phyloP scores from a whole-genome alignment of 2,113 vertebrate species.

The Phylloscopus trochilus region DNA sequence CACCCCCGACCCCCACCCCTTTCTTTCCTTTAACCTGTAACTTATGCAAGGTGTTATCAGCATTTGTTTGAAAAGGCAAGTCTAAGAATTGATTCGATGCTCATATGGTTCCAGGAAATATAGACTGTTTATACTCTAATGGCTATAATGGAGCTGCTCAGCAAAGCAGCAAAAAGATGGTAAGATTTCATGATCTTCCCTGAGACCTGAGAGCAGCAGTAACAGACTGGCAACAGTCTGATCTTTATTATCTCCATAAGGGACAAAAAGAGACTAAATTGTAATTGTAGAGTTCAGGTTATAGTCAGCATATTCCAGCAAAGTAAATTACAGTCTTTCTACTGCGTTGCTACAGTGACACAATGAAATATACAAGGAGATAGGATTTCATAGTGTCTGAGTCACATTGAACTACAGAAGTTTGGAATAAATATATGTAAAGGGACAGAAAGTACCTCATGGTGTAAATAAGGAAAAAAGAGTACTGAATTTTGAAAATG shows the following conservation, averaged over 20 bases:
- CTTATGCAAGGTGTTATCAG: not conserved
- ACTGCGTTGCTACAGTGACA: not conserved
- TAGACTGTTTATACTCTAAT: not conserved
- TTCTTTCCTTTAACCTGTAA: not conserved
- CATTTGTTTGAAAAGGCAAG: not conserved
- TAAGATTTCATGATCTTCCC: not conserved
- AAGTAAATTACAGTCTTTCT: not conserved
- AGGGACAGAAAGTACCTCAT: not conserved
- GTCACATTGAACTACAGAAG: not conserved
- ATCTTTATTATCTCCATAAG: not conserved
- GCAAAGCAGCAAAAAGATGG: not conserved
- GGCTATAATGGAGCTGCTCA: not conserved
- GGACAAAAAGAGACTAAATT: not conserved
- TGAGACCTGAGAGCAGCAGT: not conserved
- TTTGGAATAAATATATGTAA: not conserved
- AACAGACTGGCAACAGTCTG: not conserved
- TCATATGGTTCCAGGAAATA: conserved; percentile 18
- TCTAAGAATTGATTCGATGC: not conserved
- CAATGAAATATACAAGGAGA: not conserved
- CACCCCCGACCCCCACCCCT: too few relatives aligned
- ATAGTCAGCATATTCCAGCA: not conserved
- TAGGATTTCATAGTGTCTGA: not conserved
- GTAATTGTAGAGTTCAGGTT: not conserved
- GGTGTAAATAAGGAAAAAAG: not conserved
- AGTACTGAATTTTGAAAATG: not conserved